A percentile compares a stretch with the other conserved stretches of the same genome.
phyloP scores from a whole-genome alignment of 2,113 vertebrate species.

The Leucopsar rothschildi region DNA sequence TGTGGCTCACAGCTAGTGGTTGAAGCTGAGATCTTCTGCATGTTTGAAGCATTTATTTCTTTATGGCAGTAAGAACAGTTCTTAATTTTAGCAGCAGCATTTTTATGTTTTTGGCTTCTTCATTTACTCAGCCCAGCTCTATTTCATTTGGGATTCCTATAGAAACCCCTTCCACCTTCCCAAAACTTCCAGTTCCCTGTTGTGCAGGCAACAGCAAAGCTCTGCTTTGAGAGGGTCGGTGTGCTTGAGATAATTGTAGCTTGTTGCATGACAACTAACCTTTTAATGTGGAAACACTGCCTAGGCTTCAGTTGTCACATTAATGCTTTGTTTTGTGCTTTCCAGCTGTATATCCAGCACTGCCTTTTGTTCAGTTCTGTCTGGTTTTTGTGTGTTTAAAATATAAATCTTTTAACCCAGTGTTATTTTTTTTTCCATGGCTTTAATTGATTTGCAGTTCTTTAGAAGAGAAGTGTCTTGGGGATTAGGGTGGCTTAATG shows the following conservation, averaged over 20 bases:
- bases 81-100: not conserved
- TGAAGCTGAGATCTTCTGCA: not conserved
- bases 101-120: not conserved
- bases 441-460: conserved; percentile 58
- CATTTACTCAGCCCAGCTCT: not conserved
- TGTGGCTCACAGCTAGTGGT: not conserved
- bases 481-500: conserved; percentile 42
- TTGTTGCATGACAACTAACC: conserved; percentile 59
- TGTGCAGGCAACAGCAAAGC: conserved; percentile 14
- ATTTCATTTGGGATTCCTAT: not conserved
- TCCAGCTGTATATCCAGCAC: conserved; percentile 37
- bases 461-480: conserved; percentile 35
- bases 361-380: conserved; percentile 60
- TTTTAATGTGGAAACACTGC: conserved; percentile 34
- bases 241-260: conserved; percentile 25
- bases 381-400: conserved; percentile 36
- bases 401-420: conserved; percentile 56
- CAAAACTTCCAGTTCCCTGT: conserved; percentile 24
- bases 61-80: not conserved
- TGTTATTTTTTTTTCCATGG: conserved; percentile 24
- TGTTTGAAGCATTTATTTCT: not conserved
- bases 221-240: not conserved
- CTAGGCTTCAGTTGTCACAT: conserved; percentile 37
- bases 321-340: conserved; percentile 65
- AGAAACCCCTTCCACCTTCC: conserved; percentile 22